A percentile compares a stretch with the other conserved stretches of the same genome.
phyloP scores from a whole-genome alignment of 2,113 vertebrate species.

The Oryzias curvinotus region DNA sequence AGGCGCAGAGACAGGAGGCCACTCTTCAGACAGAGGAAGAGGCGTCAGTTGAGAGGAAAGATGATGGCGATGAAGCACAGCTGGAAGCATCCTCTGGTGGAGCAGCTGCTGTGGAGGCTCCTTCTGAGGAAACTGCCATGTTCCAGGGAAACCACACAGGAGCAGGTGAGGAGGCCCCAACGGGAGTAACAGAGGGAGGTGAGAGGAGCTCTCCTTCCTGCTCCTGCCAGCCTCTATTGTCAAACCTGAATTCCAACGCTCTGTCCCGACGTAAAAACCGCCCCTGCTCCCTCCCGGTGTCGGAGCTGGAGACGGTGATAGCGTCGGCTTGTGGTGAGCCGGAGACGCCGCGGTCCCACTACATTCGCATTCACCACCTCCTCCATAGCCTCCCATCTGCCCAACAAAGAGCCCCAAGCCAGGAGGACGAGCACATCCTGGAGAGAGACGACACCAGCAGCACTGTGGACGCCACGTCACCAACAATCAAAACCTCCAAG shows the following conservation, averaged over 20 bases:
- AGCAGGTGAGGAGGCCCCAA: constrained; percentile 41
- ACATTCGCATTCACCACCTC: constrained; percentile 94
- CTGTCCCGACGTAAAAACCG: constrained; percentile 82
- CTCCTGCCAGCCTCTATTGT: constrained; percentile 59
- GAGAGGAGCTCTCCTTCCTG: constrained; percentile 54
- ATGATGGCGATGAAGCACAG: too few species aligned
- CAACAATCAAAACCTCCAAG: constrained; percentile 50
- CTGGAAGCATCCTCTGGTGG: neutral
- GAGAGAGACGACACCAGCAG: constrained; percentile 30
- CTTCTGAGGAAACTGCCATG: constrained; percentile 15
- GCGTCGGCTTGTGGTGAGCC: constrained; percentile 90
- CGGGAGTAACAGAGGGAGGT: constrained; percentile 29
- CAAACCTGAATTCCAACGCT: constrained; percentile 38
- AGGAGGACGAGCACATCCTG: constrained; percentile 58
- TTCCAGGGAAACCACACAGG: constrained; percentile 20
- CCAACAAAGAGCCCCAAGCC: constrained; percentile 73
- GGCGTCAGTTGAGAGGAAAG: too few species aligned
- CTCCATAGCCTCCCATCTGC: constrained; percentile 93
- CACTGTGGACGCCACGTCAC: constrained; percentile 39
- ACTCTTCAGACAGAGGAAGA: too few species aligned
- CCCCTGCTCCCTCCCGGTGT: constrained; percentile 92
- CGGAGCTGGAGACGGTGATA: constrained; percentile 93
- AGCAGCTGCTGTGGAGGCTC: neutral
- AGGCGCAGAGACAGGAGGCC: constrained; percentile 9
- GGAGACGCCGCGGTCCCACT: constrained; percentile 93